These are phyloP conservation scores for Dolomedes plantarius DNA, from an alignment of 2,888 invertebrate genomes.

Conservation along the genomic window DNA sequence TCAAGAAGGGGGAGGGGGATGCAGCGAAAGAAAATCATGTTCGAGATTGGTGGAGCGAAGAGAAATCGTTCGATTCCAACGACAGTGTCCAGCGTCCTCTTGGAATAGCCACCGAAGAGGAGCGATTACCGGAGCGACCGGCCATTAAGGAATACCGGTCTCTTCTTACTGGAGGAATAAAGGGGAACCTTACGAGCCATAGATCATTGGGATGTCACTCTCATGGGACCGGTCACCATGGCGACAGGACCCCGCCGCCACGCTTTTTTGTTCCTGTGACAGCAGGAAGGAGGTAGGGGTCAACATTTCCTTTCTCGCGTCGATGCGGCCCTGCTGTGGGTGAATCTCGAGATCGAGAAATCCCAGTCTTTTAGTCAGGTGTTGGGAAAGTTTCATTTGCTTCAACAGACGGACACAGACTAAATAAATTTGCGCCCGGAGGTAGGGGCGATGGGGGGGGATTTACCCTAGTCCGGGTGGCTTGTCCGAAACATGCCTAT, in stretches of 20 bases:
- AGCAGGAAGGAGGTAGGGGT: conserved; percentile 71
- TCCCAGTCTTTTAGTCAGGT: not conserved
- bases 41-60: conserved; percentile 32
- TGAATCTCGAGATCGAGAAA: not conserved
- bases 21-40: conserved; percentile 37
- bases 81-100: conserved; percentile 70
- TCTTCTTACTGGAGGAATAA: conserved; percentile 67
- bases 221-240: conserved; percentile 65
- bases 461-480: no score
- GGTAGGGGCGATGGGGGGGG: no score
- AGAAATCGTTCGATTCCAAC: conserved; percentile 69
- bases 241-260: conserved; percentile 36
- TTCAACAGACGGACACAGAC: no score
- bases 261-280: conserved; percentile 70
- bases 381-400: not conserved
- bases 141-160: conserved; percentile 69
- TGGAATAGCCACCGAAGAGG: conserved; percentile 68
- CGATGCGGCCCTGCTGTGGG: conserved; percentile 37
- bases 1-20: conserved; percentile 52
- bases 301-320: conserved; percentile 71
- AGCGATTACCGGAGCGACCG: conserved; percentile 67
- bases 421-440: no score
- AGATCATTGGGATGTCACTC: conserved; percentile 70
- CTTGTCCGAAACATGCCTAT: no score
- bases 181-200: conserved; percentile 70